A percentile compares a stretch with the other conserved stretches of the same genome.
Evolutionary conservation across 2,797 vertebrate species (phyloP).

Genomic region (Podargus strigoides): DNA sequence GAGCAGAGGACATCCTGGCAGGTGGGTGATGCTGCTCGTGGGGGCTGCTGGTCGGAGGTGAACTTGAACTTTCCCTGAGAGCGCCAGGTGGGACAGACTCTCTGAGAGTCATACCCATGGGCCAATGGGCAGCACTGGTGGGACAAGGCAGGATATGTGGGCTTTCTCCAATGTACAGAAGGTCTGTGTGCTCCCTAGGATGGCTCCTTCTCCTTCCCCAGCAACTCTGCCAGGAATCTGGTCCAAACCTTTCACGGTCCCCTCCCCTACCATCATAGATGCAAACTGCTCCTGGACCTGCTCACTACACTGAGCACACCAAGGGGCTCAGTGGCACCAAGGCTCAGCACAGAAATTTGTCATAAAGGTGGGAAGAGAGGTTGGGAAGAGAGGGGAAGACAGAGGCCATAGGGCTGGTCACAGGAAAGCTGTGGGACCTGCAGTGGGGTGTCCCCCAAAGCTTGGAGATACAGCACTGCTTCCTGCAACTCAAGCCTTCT

Average conservation of each 20-base stretch:
- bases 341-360: background rate
- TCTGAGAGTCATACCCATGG: background rate
- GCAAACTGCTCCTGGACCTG: background rate
- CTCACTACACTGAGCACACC: background rate
- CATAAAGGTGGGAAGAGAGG: background rate
- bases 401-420: background rate
- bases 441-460: accelerated
- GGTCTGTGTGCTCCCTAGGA: too few relatives aligned
- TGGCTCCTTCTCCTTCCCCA: background rate
- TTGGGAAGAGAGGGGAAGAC: background rate
- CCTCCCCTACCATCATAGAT: background rate
- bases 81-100: background rate
- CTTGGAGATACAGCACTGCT: background rate
- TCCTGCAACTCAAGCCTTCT: background rate
- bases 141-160: background rate
- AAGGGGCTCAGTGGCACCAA: background rate
- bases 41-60: background rate
- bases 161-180: background rate
- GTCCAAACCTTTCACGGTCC: background rate
- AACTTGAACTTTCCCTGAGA: accelerated
- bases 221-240: background rate
- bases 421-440: background rate
- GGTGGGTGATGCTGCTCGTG: slow-evolving; percentile 60
- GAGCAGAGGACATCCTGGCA: slow-evolving; percentile 83
- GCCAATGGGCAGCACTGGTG: accelerated